Base-by-base conservation (phyloP, 1,140 invertebrate species). In the Diuraphis noxia region DNA sequence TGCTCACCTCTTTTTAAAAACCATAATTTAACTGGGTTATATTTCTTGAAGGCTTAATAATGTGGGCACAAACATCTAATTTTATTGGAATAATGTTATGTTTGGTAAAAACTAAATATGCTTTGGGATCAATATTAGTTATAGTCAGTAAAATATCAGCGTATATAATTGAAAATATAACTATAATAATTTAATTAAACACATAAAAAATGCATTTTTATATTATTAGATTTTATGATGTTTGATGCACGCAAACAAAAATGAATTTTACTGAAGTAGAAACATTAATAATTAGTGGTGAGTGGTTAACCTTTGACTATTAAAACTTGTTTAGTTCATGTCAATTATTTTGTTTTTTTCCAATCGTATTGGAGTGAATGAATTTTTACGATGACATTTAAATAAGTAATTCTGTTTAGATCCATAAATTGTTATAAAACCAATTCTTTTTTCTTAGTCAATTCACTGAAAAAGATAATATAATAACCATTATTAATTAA, bases 301-400 rank as follows among this genome's bases (percentile, higher is more conserved):
- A 72, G 56, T 72, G 56, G 56, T 72, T 72, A 72, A 72, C 30
- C 56, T 72, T 72, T 72, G n/a, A 79, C 21, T 79, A 79, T 79
- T 19, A 7, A 36, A 79, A 36, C 19, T 79, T 79, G 34, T 79
- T 21, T 77, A 36, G 72, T 77, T 34, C 34, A 79, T 79, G 72
- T 36, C 34, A 79, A 79, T 79, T 79, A 79, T 36, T 36, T 36
- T 79, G 7, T 36, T 79, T 79, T 72, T 77, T 79, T 79, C 19
- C 21, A 36, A 79, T 79, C 34, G 36, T 79, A 36, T 79, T 79
- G 7, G 23, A 23, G 72, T 79, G 72, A 79, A 79, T 79, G 34
- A 36, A 36, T 23, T 36, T 8, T 79, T 79, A 79, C 36, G 34
- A 79, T 36, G 17, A 79, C 72, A 79, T 36, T 0, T 79, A 79